These are phyloP conservation scores for Procapra przewalskii DNA, from an alignment of 2,113 vertebrate genomes.

Conservation along the genomic window DNA sequence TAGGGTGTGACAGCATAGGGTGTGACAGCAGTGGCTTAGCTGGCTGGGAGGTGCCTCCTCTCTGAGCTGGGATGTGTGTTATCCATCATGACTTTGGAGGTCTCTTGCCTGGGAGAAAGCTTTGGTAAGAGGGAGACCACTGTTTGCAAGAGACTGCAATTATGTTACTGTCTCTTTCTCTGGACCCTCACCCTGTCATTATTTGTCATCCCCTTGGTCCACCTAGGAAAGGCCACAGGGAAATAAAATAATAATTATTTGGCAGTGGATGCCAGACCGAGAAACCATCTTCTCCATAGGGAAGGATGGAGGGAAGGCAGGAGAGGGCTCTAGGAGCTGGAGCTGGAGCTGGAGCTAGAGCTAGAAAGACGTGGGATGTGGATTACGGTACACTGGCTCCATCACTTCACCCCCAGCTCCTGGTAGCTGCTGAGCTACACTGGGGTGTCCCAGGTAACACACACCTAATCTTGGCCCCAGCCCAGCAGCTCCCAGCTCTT, in stretches of 20 bases:
- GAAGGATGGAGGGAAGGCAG: neutral
- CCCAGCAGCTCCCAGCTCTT: neutral
- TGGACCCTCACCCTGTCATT: neutral
- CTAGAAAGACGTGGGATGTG: fast-evolving
- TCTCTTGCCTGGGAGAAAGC: conserved; percentile 32
- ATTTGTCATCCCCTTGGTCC: conserved; percentile 61
- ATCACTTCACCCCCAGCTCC: neutral
- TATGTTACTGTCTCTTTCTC: neutral
- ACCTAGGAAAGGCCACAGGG: conserved; percentile 35
- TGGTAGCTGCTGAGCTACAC: neutral
- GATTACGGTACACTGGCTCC: fast-evolving
- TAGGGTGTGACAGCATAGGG: conserved; percentile 42
- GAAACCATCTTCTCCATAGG: neutral
- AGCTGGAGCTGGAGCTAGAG: neutral
- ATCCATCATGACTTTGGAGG: conserved; percentile 49
- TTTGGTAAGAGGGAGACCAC: conserved; percentile 23
- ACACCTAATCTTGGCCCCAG: neutral
- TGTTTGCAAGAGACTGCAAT: conserved; percentile 51
- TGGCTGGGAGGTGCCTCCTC: conserved; percentile 1
- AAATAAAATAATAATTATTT: neutral
- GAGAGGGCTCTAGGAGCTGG: neutral
- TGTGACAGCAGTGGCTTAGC: conserved; percentile 60
- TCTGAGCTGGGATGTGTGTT: conserved; percentile 44
- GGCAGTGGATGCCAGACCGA: neutral
- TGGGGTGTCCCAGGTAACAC: neutral